Evolutionary conservation across 2,888 invertebrate genomes (phyloP).

Genomic region (Leptinotarsa peninsularis): DNA sequence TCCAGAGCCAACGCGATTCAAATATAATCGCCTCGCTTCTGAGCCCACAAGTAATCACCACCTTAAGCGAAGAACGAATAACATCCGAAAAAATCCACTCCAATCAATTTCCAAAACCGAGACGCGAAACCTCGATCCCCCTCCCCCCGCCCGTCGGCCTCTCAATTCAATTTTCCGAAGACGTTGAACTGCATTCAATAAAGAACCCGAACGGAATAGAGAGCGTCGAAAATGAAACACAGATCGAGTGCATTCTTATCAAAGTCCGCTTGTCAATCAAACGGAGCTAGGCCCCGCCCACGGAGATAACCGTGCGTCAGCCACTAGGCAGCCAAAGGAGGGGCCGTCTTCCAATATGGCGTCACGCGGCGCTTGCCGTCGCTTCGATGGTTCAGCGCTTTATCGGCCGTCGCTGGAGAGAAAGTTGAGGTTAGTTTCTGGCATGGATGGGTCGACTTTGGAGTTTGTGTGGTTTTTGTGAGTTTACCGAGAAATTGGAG

Average conservation of each 20-base stretch:
- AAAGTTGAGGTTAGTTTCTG: constrained; percentile 18
- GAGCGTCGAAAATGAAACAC: constrained; percentile 26
- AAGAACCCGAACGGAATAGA: constrained; percentile 14
- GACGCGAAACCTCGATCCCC: not conserved
- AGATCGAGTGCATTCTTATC: constrained; percentile 59
- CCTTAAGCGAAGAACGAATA: not conserved
- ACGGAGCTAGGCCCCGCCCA: constrained; percentile 52
- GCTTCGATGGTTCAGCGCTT: constrained; percentile 42
- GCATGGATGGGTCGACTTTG: not conserved
- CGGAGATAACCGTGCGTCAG: constrained; percentile 53
- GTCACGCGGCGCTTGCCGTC: constrained; percentile 57
- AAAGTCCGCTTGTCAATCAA: constrained; percentile 62
- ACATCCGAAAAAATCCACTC: not conserved
- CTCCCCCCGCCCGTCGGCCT: not conserved
- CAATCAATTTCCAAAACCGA: constrained; percentile 13
- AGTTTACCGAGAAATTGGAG: not conserved
- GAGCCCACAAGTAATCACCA: not conserved
- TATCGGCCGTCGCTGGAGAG: constrained; percentile 30
- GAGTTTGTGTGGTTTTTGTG: not conserved
- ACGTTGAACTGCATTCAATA: constrained; percentile 14
- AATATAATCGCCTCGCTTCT: too few species aligned
- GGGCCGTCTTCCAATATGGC: constrained; percentile 63
- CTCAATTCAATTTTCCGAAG: constrained; percentile 25
- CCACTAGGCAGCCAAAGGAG: constrained; percentile 55
- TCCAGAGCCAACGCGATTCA: too few species aligned